Percentiles rank a stretch among this genome's conserved stretches.
These are phyloP conservation scores for Psephotus haematonotus DNA, from an alignment of 2,113 vertebrate species.

Conservation along the genomic window DNA sequence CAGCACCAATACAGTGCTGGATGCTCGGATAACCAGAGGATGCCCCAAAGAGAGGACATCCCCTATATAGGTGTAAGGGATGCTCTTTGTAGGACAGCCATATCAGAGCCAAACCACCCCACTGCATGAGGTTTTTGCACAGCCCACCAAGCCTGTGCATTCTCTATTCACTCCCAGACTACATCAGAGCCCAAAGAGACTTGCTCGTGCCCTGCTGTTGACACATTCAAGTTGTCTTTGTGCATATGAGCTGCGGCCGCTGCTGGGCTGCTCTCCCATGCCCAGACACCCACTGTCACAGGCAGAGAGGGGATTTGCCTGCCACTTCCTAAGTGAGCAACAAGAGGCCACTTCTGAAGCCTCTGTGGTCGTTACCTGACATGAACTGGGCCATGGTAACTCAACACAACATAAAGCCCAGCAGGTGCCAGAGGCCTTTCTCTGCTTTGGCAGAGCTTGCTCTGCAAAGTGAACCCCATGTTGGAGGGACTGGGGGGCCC, in stretches of 20 bases:
- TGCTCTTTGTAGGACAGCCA: neutral
- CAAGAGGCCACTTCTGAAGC: neutral
- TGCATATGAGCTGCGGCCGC: neutral
- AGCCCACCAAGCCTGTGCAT: fast-evolving
- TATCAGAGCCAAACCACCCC: neutral
- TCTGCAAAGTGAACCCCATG: fast-evolving
- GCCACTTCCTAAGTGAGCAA: neutral
- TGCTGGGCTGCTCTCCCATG: neutral
- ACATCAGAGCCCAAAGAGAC: neutral
- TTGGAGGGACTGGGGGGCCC: fast-evolving
- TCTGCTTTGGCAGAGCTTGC: neutral
- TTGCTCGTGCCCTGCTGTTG: neutral
- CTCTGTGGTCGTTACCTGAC: neutral
- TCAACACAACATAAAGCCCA: neutral
- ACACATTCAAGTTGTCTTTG: neutral
- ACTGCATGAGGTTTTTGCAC: fast-evolving
- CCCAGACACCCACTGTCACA: neutral
- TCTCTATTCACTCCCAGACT: neutral
- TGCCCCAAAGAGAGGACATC: fast-evolving
- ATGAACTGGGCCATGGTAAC: neutral
- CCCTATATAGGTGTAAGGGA: neutral
- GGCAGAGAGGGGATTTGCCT: neutral
- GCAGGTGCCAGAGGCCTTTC: neutral
- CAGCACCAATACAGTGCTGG: neutral
- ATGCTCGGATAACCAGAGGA: neutral